These are phyloP conservation scores for Meiosimyza platycephala DNA, from an alignment of 2,888 invertebrate genomes.

Conservation along the genomic window DNA sequence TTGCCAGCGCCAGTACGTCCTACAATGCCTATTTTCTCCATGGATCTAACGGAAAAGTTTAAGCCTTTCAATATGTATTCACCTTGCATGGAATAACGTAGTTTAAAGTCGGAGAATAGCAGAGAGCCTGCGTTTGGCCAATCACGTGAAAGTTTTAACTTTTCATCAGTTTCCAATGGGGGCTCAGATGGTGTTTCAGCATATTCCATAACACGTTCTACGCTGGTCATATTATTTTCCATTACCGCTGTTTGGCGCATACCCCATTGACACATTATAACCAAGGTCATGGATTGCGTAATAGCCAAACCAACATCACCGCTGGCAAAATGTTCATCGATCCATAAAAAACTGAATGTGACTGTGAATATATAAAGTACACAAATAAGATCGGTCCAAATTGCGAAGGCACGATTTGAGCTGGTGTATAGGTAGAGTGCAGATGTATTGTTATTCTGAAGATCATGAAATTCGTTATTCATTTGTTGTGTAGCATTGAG, in stretches of 20 bases:
- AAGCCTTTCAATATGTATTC: constrained; percentile 79
- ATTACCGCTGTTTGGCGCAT: constrained; percentile 87
- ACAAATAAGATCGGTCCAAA: constrained; percentile 91
- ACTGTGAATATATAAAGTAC: constrained; percentile 86
- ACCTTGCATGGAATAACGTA: constrained; percentile 77
- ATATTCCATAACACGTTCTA: constrained; percentile 86
- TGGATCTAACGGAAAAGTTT: constrained; percentile 70
- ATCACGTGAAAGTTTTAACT: constrained; percentile 62
- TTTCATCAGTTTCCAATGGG: constrained; percentile 67
- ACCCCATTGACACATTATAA: constrained; percentile 83
- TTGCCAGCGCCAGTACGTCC: constrained; percentile 91
- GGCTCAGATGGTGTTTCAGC: constrained; percentile 74
- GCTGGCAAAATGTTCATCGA: constrained; percentile 66
- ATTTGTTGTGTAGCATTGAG: constrained; percentile 74
- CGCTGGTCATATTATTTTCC: constrained; percentile 84
- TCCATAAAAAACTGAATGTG: constrained; percentile 83
- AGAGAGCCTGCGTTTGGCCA: constrained; percentile 79
- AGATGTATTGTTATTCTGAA: constrained; percentile 76
- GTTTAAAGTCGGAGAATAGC: constrained; percentile 73
- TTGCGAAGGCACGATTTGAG: constrained; percentile 90
- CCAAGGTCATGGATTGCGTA: constrained; percentile 76
- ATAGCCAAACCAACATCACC: constrained; percentile 79
- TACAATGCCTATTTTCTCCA: constrained; percentile 80
- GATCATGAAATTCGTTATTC: constrained; percentile 72
- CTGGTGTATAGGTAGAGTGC: constrained; percentile 84